phyloP scores from a whole-genome alignment of 2,888 invertebrate species.

The Schrankia costaestrigalis region DNA sequence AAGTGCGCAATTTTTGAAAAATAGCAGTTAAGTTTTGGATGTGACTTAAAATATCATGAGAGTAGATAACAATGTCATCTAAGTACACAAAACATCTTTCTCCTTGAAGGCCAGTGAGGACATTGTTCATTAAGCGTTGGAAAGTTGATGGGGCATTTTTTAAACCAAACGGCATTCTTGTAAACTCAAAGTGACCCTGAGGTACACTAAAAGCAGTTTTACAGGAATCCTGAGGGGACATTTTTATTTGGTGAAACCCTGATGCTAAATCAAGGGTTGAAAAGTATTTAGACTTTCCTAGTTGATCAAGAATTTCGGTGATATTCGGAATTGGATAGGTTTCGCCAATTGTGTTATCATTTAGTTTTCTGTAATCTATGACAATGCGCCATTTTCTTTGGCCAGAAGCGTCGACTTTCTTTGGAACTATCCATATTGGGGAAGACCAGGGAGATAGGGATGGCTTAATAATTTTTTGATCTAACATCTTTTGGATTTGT shows the following conservation, averaged over 20 bases:
- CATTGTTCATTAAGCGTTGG: background rate
- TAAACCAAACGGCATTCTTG: background rate
- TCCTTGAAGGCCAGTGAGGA: conserved; percentile 1
- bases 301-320: conserved; percentile 2
- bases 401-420: conserved; percentile 7
- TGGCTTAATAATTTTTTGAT: conserved; percentile 6
- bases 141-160: background rate
- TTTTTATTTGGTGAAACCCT: conserved; percentile 7
- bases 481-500: conserved; percentile 6
- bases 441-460: conserved; percentile 7
- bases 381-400: conserved; percentile 8
- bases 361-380: conserved; percentile 11
- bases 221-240: background rate
- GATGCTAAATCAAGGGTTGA: conserved; percentile 2
- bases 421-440: conserved; percentile 8
- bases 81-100: background rate
- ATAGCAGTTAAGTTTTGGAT: too few relatives aligned
- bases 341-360: conserved; percentile 5
- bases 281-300: background rate
- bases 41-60: conserved; percentile 1
- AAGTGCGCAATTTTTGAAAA: too few relatives aligned
- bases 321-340: conserved; percentile 1
- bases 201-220: conserved; percentile 8
- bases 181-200: conserved; percentile 1
- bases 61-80: conserved; percentile 6